Evolutionary conservation across 2,113 vertebrate species (phyloP).

Genomic region (Tautogolabrus adspersus): DNA sequence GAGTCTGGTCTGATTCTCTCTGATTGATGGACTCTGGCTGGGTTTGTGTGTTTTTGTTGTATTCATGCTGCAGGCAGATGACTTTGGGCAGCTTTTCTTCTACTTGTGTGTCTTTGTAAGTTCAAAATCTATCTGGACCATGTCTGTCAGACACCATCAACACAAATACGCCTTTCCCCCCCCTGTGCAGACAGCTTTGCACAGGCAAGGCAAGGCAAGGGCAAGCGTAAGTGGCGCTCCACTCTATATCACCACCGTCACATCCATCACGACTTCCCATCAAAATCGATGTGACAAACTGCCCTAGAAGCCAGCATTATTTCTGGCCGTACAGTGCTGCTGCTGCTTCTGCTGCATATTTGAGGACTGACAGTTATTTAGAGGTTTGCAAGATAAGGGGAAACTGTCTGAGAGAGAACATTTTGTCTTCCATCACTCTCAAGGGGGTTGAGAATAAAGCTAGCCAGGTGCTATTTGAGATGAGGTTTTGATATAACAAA

Average conservation of each 20-base stretch:
- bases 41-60: slow-evolving; percentile 23
- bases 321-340: slow-evolving; percentile 50
- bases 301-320: slow-evolving; percentile 68
- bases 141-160: slow-evolving; percentile 19
- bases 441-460: slow-evolving; percentile 12
- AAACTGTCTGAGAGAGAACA: slow-evolving; percentile 45
- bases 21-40: slow-evolving; percentile 45
- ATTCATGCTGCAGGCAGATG: slow-evolving; percentile 13
- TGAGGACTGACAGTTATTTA: slow-evolving; percentile 51
- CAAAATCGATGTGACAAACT: slow-evolving; percentile 72
- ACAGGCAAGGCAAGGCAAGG: slow-evolving; percentile 65
- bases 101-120: slow-evolving; percentile 2
- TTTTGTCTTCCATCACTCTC: slow-evolving; percentile 32
- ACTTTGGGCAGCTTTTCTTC: slow-evolving; percentile 10
- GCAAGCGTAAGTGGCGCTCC: slow-evolving; percentile 57
- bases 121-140: slow-evolving; percentile 31
- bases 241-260: slow-evolving; percentile 42
- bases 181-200: slow-evolving; percentile 50
- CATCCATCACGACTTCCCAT: slow-evolving; percentile 68
- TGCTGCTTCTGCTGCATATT: slow-evolving; percentile 53
- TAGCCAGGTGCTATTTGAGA: slow-evolving; percentile 12
- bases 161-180: slow-evolving; percentile 22
- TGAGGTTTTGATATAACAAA: not conserved
- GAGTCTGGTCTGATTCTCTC: slow-evolving; percentile 3
- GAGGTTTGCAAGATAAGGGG: slow-evolving; percentile 60